Evolutionary conservation across 1,140 invertebrate genomes (phyloP).

Genomic region (Maniola jurtina): DNA sequence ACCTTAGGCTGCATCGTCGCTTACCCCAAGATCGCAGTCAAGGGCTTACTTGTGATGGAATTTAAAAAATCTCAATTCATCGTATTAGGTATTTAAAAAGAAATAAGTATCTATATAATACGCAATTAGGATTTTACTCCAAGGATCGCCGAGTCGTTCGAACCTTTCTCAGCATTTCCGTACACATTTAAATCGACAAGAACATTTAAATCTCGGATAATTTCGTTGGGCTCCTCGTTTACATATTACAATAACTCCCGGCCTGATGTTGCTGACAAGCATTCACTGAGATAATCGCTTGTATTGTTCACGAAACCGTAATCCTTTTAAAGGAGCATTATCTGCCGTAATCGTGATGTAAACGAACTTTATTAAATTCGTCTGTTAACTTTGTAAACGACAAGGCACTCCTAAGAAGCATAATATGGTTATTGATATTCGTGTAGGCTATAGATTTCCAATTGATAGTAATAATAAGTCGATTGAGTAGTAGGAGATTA

Average conservation of each 20-base stretch:
- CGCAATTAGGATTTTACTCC: no score
- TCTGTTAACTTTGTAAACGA: constrained; percentile 33
- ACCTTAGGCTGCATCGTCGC: no score
- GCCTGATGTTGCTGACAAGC: constrained; percentile 63
- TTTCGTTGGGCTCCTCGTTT: constrained; percentile 52
- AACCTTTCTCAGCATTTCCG: background rate
- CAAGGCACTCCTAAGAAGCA: background rate
- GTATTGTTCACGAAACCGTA: constrained; percentile 67
- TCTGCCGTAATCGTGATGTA: constrained; percentile 59
- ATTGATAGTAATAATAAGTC: background rate
- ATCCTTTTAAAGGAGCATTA: constrained; percentile 69
- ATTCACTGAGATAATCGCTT: constrained; percentile 69
- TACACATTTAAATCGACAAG: constrained; percentile 32
- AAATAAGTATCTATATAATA: no score
- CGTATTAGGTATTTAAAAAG: background rate
- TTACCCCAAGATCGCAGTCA: no score
- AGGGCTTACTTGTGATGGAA: no score
- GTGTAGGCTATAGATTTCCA: background rate
- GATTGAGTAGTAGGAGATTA: no score
- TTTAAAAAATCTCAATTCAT: background rate
- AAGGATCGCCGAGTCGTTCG: no score
- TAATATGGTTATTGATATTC: constrained; percentile 1
- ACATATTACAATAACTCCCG: constrained; percentile 66
- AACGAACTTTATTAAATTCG: constrained; percentile 69
- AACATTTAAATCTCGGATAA: constrained; percentile 47